phyloP scores from a whole-genome alignment of 2,113 vertebrate species.

The Silurus glanis region DNA sequence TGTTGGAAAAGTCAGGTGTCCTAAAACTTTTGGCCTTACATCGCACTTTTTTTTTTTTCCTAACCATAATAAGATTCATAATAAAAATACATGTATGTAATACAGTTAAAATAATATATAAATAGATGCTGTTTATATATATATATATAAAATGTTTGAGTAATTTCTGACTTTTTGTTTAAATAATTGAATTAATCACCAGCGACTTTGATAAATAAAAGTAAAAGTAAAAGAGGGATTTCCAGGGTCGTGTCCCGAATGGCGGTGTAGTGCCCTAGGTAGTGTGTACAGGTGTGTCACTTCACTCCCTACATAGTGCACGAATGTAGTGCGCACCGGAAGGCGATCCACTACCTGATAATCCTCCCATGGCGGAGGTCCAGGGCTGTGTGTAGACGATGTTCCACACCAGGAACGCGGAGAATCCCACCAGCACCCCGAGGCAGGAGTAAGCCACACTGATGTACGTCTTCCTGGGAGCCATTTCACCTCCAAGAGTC shows the following conservation, averaged over 20 bases:
- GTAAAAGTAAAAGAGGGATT: background rate
- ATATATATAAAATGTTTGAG: no score
- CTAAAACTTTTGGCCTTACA: no score
- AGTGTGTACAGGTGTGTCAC: background rate
- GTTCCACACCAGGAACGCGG: conserved; percentile 85
- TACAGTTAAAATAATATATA: no score
- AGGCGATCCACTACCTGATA: conserved; percentile 78
- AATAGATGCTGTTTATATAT: no score
- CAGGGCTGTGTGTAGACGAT: conserved; percentile 79
- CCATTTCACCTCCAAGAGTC: conserved; percentile 48
- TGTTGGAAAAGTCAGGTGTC: no score
- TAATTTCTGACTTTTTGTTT: no score
- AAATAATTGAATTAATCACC: no score
- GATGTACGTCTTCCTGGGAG: conserved; percentile 68
- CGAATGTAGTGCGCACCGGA: background rate
- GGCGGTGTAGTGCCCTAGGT: background rate
- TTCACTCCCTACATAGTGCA: background rate
- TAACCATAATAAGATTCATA: no score
- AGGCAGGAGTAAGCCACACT: conserved; percentile 77
- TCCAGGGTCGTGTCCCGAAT: background rate
- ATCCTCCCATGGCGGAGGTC: conserved; percentile 86
- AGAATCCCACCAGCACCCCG: conserved; percentile 77
- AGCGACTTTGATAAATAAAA: background rate
- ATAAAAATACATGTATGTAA: no score
- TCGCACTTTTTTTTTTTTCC: no score